Evolutionary conservation across 2,797 vertebrate genomes (phyloP).

Genomic region (Sebastes steindachneri): DNA sequence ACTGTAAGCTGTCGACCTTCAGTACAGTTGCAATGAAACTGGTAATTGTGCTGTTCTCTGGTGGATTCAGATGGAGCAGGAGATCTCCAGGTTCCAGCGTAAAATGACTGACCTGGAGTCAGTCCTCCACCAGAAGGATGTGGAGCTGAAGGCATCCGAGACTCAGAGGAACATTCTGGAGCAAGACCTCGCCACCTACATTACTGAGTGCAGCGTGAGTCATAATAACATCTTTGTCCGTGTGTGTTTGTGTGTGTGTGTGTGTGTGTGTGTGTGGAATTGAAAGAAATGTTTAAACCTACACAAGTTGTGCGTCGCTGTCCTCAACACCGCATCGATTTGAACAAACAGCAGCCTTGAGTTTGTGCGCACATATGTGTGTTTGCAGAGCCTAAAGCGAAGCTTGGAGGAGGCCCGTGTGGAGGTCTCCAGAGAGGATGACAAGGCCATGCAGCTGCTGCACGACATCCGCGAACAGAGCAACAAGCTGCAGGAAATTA

Average conservation of each 20-base stretch:
- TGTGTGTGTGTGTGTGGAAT: background rate
- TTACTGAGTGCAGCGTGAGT: conserved; percentile 99
- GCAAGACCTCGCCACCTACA: conserved; percentile 99
- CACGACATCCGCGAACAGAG: conserved; percentile 99
- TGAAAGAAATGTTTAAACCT: background rate
- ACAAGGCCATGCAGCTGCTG: conserved; percentile 98
- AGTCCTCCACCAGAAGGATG: conserved; percentile 98
- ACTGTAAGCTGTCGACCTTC: background rate
- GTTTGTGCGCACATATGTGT: conserved; percentile 36
- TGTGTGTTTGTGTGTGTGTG: background rate
- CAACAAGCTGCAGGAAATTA: conserved; percentile 99
- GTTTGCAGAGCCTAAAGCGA: conserved; percentile 95
- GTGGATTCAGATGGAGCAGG: conserved; percentile 93
- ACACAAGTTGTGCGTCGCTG: background rate
- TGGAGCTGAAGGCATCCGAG: conserved; percentile 98
- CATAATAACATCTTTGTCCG: conserved; percentile 13
- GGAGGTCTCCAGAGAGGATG: conserved; percentile 98
- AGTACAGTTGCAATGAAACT: background rate
- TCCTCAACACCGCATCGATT: background rate
- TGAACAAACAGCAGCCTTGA: conserved; percentile 5
- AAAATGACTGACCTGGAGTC: conserved; percentile 99
- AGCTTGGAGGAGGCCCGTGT: conserved; percentile 98
- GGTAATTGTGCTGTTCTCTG: background rate
- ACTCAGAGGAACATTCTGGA: conserved; percentile 97
- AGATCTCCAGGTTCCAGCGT: conserved; percentile 98